phyloP scores from a whole-genome alignment of 2,797 vertebrate genomes.

The Melanotaenia trifasciata region DNA sequence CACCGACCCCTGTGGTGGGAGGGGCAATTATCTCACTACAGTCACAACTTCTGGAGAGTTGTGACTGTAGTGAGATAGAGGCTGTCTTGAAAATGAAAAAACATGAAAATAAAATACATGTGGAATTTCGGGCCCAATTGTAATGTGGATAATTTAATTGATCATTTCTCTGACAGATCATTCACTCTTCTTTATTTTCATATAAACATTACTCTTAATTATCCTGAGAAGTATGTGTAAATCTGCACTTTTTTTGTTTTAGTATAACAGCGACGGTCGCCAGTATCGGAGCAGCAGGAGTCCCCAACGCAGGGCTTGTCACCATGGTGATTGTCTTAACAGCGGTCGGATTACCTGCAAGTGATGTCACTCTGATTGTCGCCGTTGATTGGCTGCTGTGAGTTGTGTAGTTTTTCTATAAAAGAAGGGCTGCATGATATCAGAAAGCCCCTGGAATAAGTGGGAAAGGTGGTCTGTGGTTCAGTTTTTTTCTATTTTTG shows the following conservation, averaged over 20 bases:
- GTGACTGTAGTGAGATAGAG: no score
- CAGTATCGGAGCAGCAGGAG: slow-evolving; percentile 76
- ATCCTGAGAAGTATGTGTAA: background rate
- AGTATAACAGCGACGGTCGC: slow-evolving; percentile 96
- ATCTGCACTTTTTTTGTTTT: slow-evolving; percentile 36
- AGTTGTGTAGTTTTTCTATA: slow-evolving; percentile 70
- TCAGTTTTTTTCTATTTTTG: no score
- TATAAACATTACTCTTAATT: no score
- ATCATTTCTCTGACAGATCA: background rate
- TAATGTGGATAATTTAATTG: background rate
- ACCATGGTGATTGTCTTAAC: slow-evolving; percentile 99
- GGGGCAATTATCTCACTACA: no score
- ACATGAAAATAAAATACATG: no score
- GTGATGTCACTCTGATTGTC: slow-evolving; percentile 95
- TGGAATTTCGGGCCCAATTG: no score
- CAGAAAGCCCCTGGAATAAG: background rate
- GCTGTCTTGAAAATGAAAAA: no score
- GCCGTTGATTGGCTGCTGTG: slow-evolving; percentile 99
- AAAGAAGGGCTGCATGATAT: background rate
- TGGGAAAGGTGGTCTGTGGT: background rate
- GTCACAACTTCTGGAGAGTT: no score
- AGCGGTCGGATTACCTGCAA: slow-evolving; percentile 93
- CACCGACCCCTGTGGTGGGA: no score
- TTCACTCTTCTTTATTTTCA: background rate
- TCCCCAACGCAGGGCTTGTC: slow-evolving; percentile 96